Conservation (phyloP, 1,140 invertebrate genomes). For the Megalonaias nervosa region DNA sequence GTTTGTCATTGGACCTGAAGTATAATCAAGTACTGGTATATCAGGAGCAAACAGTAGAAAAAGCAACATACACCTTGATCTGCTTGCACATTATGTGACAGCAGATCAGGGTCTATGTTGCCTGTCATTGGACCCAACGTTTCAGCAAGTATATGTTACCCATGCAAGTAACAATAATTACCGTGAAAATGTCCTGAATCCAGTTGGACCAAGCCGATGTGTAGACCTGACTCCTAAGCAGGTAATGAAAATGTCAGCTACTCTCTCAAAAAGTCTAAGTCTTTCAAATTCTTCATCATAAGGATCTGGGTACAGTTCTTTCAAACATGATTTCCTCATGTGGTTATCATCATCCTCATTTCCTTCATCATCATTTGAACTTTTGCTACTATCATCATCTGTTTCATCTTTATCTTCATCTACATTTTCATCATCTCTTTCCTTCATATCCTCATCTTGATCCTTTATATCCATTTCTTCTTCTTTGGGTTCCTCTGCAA, state of each 20-base stretch:
- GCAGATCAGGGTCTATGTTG: too few species aligned
- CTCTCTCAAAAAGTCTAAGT: constrained; percentile 51
- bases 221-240: constrained; percentile 58
- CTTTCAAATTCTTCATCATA: constrained; percentile 54
- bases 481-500: not conserved
- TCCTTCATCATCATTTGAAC: constrained; percentile 1
- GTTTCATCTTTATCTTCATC: constrained; percentile 14
- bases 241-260: constrained; percentile 59
- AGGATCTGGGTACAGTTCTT: constrained; percentile 59
- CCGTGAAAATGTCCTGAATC: constrained; percentile 67
- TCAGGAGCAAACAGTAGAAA: too few species aligned
- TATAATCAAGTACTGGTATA: too few species aligned
- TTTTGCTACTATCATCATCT: not conserved
- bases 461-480: not conserved
- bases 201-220: constrained; percentile 61
- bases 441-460: constrained; percentile 6
- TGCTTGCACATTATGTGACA: too few species aligned
- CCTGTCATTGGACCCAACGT: too few species aligned
- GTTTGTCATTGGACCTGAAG: too few species aligned
- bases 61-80: too few species aligned
- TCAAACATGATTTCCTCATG: constrained; percentile 53
- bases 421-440: constrained; percentile 13
- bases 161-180: constrained; percentile 16
- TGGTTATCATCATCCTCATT: constrained; percentile 2
- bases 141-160: too few species aligned